phyloP scores from a whole-genome alignment of 2,888 invertebrate genomes.

The Adela reaumurella region DNA sequence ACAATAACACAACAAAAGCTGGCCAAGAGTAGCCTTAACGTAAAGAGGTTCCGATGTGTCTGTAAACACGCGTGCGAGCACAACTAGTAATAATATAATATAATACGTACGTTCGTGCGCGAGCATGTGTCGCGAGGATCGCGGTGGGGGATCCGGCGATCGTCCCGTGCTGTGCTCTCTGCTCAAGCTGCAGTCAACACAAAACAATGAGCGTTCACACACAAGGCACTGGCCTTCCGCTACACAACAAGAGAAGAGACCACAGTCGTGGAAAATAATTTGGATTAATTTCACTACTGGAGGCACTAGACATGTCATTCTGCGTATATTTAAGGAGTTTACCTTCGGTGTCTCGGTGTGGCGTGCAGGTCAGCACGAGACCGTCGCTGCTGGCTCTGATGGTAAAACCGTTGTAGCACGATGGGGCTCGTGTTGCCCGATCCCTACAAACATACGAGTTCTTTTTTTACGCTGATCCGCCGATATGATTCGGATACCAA shows the following conservation, averaged over 20 bases:
- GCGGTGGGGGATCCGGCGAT: constrained; percentile 48
- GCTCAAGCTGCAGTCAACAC: constrained; percentile 34
- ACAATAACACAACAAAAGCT: too few relatives aligned
- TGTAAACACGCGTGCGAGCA: too few relatives aligned
- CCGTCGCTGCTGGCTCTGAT: constrained; percentile 72
- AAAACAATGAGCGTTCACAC: too few relatives aligned
- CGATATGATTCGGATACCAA: too few relatives aligned
- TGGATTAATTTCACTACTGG: too few relatives aligned
- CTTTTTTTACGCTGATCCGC: too few relatives aligned
- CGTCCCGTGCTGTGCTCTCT: constrained; percentile 47
- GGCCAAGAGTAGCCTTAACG: too few relatives aligned
- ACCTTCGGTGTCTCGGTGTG: constrained; percentile 48
- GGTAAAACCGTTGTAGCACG: constrained; percentile 72
- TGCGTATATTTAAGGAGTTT: constrained; percentile 4
- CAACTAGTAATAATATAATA: too few relatives aligned
- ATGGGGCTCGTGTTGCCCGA: constrained; percentile 75
- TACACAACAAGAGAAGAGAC: neutral
- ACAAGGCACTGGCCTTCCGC: neutral
- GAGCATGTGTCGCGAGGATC: constrained; percentile 29
- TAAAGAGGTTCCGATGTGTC: too few relatives aligned
- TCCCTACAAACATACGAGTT: constrained; percentile 32
- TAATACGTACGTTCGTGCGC: constrained; percentile 30
- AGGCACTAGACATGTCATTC: neutral
- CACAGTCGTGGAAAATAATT: too few relatives aligned
- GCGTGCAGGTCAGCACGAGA: constrained; percentile 45